Evolutionary conservation across 2,113 vertebrate genomes (phyloP).

Genomic region (Sylvietta virens): DNA sequence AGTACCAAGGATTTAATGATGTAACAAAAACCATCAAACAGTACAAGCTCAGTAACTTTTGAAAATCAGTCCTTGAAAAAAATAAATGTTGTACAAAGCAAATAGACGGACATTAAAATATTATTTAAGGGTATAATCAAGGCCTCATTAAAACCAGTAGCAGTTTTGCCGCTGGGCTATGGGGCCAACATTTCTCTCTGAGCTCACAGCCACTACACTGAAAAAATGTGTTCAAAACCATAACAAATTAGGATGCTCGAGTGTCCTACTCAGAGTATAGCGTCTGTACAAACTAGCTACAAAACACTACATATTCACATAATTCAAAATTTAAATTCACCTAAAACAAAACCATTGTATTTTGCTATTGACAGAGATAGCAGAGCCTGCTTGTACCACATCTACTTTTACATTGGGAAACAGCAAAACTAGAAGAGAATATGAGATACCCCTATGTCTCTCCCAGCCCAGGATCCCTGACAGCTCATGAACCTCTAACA

Average conservation of each 20-base stretch:
- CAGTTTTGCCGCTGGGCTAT: background rate
- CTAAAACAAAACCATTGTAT: background rate
- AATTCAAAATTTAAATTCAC: background rate
- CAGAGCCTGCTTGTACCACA: background rate
- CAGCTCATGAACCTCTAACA: background rate
- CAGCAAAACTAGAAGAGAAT: background rate
- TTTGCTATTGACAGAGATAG: background rate
- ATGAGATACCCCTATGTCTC: background rate
- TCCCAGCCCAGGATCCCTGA: background rate
- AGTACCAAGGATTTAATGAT: background rate
- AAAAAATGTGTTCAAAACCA: rapidly evolving
- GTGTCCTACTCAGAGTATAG: background rate
- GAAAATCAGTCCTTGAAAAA: background rate
- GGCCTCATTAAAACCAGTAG: background rate
- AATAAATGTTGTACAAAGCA: background rate
- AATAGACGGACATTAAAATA: background rate
- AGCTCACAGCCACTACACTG: background rate
- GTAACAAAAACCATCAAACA: background rate
- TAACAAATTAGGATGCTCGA: background rate
- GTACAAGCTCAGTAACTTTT: rapidly evolving
- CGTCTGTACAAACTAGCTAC: background rate
- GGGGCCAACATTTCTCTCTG: background rate
- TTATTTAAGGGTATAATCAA: background rate
- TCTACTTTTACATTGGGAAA: background rate
- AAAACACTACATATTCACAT: background rate